A percentile compares a stretch with the other conserved stretches of the same genome.
Conservation (phyloP, 2,888 invertebrate species). For the Noctua fimbriata region DNA sequence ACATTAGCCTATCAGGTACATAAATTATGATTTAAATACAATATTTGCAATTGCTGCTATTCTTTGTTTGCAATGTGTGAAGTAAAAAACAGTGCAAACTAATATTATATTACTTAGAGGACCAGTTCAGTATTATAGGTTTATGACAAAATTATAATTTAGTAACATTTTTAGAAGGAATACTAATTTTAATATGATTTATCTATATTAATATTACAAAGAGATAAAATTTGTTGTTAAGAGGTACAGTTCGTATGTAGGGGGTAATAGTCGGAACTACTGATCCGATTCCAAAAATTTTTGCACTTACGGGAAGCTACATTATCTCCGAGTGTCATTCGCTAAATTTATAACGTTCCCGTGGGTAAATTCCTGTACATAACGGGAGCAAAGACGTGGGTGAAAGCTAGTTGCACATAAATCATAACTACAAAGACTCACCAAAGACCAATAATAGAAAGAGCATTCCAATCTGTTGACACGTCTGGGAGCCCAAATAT, state of each 20-base stretch:
- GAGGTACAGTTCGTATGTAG: too few relatives aligned
- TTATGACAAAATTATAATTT: too few relatives aligned
- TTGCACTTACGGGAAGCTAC: too few relatives aligned
- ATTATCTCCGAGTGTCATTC: too few relatives aligned
- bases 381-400: too few relatives aligned
- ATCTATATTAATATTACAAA: background rate
- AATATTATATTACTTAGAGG: background rate
- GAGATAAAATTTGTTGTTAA: too few relatives aligned
- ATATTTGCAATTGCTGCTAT: background rate
- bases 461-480: conserved; percentile 79
- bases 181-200: background rate
- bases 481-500: conserved; percentile 83
- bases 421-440: conserved; percentile 69
- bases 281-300: too few relatives aligned
- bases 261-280: too few relatives aligned
- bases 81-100: background rate
- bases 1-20: background rate
- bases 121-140: background rate
- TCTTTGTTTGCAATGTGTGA: background rate
- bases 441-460: conserved; percentile 84
- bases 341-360: too few relatives aligned
- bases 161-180: background rate
- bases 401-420: background rate
- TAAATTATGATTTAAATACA: background rate
- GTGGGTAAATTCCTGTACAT: too few relatives aligned